Conservation (phyloP, 2,797 vertebrate species). For the Danio aesculapii region DNA sequence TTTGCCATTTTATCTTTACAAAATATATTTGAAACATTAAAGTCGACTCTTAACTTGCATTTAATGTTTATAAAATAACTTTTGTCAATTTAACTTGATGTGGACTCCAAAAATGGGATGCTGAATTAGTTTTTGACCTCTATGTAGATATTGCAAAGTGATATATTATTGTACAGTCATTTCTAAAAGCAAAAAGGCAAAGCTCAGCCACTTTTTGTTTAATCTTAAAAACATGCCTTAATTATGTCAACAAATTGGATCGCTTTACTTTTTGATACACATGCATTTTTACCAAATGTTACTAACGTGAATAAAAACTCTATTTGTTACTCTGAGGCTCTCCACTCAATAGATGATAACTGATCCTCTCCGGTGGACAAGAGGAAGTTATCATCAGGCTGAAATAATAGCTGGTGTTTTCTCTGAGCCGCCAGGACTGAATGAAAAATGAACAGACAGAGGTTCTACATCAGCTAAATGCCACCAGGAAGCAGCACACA, state of each 20-base stretch:
- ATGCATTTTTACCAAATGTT: background rate
- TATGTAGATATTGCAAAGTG: no score
- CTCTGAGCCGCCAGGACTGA: constrained; percentile 4
- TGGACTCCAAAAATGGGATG: no score
- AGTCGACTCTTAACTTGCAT: no score
- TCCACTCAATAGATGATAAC: background rate
- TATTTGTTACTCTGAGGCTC: background rate
- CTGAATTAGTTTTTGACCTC: no score
- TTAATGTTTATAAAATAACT: no score
- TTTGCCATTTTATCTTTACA: no score
- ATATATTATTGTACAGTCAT: no score
- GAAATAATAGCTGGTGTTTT: constrained; percentile 28
- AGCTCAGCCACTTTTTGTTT: background rate
- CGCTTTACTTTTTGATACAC: background rate
- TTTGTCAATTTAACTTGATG: no score
- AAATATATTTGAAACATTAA: no score
- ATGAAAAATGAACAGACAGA: constrained; percentile 37
- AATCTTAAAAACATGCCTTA: background rate
- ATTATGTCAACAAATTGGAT: background rate
- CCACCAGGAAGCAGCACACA: constrained; percentile 43
- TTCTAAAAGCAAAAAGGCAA: no score
- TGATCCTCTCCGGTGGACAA: background rate
- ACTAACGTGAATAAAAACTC: background rate
- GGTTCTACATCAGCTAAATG: constrained; percentile 47
- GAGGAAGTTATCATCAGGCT: constrained; percentile 37